phyloP scores from a whole-genome alignment of 2,113 vertebrate genomes.

The Lonchura striata region DNA sequence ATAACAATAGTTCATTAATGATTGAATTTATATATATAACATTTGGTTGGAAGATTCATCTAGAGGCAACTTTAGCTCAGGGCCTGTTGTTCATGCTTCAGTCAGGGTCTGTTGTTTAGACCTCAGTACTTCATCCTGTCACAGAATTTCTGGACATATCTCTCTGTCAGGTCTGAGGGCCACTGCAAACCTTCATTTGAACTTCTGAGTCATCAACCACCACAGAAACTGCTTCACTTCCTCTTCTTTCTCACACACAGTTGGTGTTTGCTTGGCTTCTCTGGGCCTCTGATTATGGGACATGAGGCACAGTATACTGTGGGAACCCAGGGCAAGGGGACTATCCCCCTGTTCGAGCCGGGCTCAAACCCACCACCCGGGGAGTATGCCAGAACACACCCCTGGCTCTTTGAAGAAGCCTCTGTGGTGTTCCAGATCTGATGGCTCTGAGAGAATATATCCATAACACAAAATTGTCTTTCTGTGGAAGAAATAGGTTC shows the following conservation, averaged over 20 bases:
- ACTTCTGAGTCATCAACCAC: background rate
- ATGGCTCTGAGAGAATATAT: background rate
- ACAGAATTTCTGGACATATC: background rate
- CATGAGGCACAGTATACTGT: background rate
- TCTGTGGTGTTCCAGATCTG: background rate
- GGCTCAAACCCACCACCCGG: too few relatives aligned
- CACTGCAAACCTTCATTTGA: background rate
- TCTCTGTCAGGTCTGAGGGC: background rate
- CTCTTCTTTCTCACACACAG: background rate
- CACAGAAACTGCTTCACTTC: background rate
- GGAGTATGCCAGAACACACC: background rate
- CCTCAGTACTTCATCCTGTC: background rate
- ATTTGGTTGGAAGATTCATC: background rate
- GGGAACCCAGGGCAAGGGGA: too few relatives aligned
- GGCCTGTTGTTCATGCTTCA: background rate
- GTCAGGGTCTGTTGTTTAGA: background rate
- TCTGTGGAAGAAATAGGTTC: background rate
- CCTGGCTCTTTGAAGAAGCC: background rate
- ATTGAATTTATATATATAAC: background rate
- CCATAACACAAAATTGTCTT: background rate
- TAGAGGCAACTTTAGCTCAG: background rate
- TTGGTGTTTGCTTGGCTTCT: conserved; percentile 14
- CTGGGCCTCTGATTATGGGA: background rate
- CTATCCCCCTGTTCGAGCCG: too few relatives aligned
- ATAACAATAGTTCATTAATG: background rate